phyloP scores from a whole-genome alignment of 2,797 vertebrate genomes.

The Chiloscyllium punctatum region DNA sequence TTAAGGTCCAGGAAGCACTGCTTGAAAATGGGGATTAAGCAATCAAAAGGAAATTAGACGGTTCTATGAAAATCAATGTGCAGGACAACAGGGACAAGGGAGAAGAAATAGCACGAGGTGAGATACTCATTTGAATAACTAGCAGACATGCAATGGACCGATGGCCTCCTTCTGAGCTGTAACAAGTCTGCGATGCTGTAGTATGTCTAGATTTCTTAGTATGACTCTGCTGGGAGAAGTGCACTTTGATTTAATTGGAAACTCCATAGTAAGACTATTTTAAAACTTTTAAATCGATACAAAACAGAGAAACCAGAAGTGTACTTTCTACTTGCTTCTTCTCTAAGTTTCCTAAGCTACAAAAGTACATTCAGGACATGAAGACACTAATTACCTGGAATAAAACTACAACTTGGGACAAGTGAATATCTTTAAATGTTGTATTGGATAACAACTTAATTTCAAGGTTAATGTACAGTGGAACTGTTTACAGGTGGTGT shows the following conservation, averaged over 20 bases:
- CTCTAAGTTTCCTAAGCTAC: not conserved
- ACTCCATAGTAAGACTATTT: not conserved
- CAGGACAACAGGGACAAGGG: no score
- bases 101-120: no score
- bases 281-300: not conserved
- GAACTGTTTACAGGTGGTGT: not conserved
- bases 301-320: not conserved
- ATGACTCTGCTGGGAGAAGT: no score
- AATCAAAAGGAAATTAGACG: no score
- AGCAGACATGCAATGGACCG: no score
- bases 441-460: not conserved
- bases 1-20: no score
- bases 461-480: not conserved
- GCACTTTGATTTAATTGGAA: not conserved
- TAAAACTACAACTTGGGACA: not conserved
- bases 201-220: no score
- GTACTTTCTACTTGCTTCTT: not conserved
- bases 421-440: not conserved
- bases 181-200: no score
- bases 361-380: not conserved
- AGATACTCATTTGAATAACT: no score
- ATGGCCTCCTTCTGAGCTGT: no score
- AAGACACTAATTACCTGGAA: not conserved
- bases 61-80: no score
- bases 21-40: no score